These are phyloP conservation scores for Dione juno DNA, from an alignment of 2,888 invertebrate species.

Conservation along the genomic window DNA sequence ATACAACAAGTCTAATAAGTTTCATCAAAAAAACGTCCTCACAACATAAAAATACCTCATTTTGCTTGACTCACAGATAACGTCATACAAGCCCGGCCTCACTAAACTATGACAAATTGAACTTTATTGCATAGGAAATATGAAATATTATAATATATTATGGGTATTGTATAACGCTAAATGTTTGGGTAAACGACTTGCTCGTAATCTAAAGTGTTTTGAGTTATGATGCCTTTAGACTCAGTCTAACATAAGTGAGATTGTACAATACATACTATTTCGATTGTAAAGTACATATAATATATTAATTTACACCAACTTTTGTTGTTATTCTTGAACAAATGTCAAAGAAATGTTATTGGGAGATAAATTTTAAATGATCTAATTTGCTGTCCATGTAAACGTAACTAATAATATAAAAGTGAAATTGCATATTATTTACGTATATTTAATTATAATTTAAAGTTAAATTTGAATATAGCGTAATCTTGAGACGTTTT, in stretches of 20 bases:
- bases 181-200: slow-evolving; percentile 32
- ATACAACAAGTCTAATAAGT: slow-evolving; percentile 2
- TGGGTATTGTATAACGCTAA: slow-evolving; percentile 20
- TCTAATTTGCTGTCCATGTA: not conserved
- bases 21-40: slow-evolving; percentile 6
- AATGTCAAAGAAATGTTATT: not conserved
- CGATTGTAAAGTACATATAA: not conserved
- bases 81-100: slow-evolving; percentile 28
- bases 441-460: not conserved
- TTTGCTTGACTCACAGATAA: slow-evolving; percentile 36
- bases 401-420: slow-evolving; percentile 9
- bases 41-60: slow-evolving; percentile 32
- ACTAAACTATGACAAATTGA: slow-evolving; percentile 19
- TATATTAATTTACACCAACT: not conserved
- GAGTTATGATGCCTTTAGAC: slow-evolving; percentile 22
- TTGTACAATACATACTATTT: not conserved
- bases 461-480: not conserved
- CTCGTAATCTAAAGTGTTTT: slow-evolving; percentile 29
- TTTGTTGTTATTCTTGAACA: not conserved
- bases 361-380: not conserved
- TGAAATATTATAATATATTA: slow-evolving; percentile 11
- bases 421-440: slow-evolving; percentile 13
- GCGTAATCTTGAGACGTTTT: not conserved
- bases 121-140: slow-evolving; percentile 19
- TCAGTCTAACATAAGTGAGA: slow-evolving; percentile 10